Base-by-base conservation (phyloP, 92 coral and sea anemone species). In the Actinernus sp. region DNA sequence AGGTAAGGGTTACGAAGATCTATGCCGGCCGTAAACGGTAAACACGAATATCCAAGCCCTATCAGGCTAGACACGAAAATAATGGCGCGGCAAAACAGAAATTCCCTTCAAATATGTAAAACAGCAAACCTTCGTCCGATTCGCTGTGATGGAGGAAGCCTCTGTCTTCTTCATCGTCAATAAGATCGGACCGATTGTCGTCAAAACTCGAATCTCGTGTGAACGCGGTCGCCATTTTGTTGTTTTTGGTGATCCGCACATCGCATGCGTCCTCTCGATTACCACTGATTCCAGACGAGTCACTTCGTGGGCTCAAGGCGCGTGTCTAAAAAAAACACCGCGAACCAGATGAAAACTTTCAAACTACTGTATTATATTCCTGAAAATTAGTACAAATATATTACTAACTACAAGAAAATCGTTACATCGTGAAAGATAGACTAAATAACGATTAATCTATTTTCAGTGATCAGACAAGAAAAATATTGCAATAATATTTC, bases 71-170 rank as follows among this genome's bases (percentile, higher is more conserved):
- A 31, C 78, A 34, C 14, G 6, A 51, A 52, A 23, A 46, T 13
- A 34, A 30, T 17, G 27, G 16, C 17, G 0, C 34, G 40, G 28
- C 25, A 53, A 10, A 48, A 2, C 18, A 34, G 51, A 61, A 38
- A 8, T 23, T 23, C 5, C 47, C 34, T 30, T 22, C 33, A 39
- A 58, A 56, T 31, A 50, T 28, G 28, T 26, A 23, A 39, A 65
- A 17, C 6, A 17, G 21, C 76, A 47, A 26, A 95, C 99, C 99
- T 91, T 95, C 99, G 29, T 95, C 99, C 18, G 99, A 95, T 45
- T 91, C 99, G 22, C 84, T 92, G 67, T 84, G 88, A 41, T 86
- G 97, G 46, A 95, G 90, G 45, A 91, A 95, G 45, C 94, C 99
- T 63, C 97, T 73, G 32, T 90, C 97, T 26, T 85, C 91, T 29